Evolutionary conservation across 2,113 vertebrate genomes (phyloP), one percentile per base, ranked within the genome.

Genomic region (Tragelaphus scriptus): DNA sequence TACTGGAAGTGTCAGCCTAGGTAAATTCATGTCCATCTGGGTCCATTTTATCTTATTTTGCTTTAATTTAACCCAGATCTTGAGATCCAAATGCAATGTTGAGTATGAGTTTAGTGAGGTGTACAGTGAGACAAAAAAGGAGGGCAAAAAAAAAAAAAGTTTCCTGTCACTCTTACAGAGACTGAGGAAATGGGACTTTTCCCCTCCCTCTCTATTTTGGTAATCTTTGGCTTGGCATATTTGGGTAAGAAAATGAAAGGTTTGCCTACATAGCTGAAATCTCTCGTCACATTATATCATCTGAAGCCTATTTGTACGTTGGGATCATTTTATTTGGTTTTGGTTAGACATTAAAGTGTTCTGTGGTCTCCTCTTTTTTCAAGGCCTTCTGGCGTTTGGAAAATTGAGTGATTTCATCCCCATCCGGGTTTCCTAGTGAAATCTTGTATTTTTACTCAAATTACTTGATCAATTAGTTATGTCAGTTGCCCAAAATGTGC

Each of bases 261-360:
- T 98, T 98, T 97, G 96, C 92, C 97, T 98, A 98, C 98, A 98
- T 98, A 98, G 98, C 98, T 98, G 98, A 97, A 98, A 98, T 98
- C 98, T 98, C 98, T 98, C 98, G 94, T 96, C 98, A 98, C 79
- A 90, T 98, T 98, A 97, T 97, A 96, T 98, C 98, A 97, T 98
- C 98, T 98, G 98, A 98, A 98, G 58, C 97, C 97, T 97, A 98
- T 98, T 98, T 96, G 98, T 98, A 98, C 40, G 44, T 71, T 97
- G 97, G 97, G 98, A 98, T 98, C 47, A 90, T 98, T 98, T 98
- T 98, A 98, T 99, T 99, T 98, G 98, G 98, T 98, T 98, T 99
- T 98, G 97, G 98, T 98, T 98, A 98, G 98, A 98, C 97, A 98
- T 95, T 47, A 98, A 99, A 98, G 93, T 98, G 95, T 98, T 98